Conservation (phyloP, 1,140 invertebrate genomes). For the Sitobion miscanthi region DNA sequence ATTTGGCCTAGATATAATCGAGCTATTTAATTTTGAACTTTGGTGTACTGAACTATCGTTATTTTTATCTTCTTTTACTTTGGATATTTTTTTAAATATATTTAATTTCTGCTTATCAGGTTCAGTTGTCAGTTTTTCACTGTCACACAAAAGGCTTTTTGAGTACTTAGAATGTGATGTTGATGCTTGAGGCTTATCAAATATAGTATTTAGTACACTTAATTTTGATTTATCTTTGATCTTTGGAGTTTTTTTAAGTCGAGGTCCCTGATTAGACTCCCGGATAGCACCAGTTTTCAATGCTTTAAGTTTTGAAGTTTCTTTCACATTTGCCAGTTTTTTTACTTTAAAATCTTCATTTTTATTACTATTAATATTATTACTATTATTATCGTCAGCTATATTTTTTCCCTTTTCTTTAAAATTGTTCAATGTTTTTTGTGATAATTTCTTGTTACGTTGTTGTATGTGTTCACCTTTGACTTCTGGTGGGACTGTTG, state of each 20-base stretch:
- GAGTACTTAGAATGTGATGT: background rate
- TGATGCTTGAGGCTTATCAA: conserved; percentile 29
- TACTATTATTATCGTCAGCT: background rate
- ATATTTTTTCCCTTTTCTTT: conserved; percentile 9
- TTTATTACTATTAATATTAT: background rate
- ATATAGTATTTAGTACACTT: conserved; percentile 31
- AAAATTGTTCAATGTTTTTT: background rate
- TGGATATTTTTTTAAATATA: conserved; percentile 80
- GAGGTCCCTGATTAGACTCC: background rate
- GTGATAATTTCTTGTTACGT: background rate
- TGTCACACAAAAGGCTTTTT: conserved; percentile 57
- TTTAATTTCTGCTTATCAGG: conserved; percentile 83
- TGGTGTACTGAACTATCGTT: background rate
- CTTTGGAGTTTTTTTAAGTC: conserved; percentile 17
- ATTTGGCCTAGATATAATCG: background rate
- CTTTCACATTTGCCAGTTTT: conserved; percentile 1
- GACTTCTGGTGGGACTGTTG: conserved; percentile 16
- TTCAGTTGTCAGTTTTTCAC: conserved; percentile 76
- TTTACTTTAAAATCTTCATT: conserved; percentile 11
- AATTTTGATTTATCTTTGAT: conserved; percentile 42
- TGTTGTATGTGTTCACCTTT: conserved; percentile 6
- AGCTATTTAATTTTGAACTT: background rate
- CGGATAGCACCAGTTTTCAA: background rate
- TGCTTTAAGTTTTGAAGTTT: conserved; percentile 3
- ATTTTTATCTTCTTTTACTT: conserved; percentile 11